These are phyloP conservation scores for Tragelaphus strepsiceros DNA, from an alignment of 2,113 vertebrate genomes.

Conservation along the genomic window DNA sequence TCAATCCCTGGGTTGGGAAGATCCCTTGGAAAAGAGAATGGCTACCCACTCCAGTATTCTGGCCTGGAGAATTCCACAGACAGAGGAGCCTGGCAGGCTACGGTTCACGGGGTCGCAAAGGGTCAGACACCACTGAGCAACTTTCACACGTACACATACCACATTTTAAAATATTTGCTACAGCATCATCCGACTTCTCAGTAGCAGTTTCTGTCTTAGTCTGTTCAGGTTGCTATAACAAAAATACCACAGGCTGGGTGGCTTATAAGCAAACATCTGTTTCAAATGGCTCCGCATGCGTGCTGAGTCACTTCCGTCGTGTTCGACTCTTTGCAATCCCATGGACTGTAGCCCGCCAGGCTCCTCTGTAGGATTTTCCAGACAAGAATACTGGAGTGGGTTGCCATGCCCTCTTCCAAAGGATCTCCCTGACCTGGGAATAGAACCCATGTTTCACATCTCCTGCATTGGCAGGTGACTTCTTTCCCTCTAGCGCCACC, in stretches of 20 bases:
- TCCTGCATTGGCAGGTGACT: background rate
- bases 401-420: background rate
- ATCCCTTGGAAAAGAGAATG: background rate
- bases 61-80: background rate
- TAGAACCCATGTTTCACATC: background rate
- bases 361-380: background rate
- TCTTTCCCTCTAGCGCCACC: background rate
- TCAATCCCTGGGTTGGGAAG: background rate
- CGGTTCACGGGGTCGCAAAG: background rate
- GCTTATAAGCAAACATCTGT: background rate
- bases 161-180: background rate
- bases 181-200: background rate
- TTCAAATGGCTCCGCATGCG: background rate
- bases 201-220: background rate
- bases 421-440: background rate
- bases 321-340: background rate
- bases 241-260: background rate
- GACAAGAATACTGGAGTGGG: background rate
- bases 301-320: background rate
- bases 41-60: background rate
- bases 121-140: background rate
- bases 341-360: background rate
- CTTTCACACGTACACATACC: background rate
- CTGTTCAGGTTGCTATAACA: background rate
- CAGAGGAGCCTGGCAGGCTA: background rate